A percentile compares a stretch with the other conserved stretches of the same genome.
Conservation (phyloP, 2,888 invertebrate genomes). For the Eristalis pertinax region DNA sequence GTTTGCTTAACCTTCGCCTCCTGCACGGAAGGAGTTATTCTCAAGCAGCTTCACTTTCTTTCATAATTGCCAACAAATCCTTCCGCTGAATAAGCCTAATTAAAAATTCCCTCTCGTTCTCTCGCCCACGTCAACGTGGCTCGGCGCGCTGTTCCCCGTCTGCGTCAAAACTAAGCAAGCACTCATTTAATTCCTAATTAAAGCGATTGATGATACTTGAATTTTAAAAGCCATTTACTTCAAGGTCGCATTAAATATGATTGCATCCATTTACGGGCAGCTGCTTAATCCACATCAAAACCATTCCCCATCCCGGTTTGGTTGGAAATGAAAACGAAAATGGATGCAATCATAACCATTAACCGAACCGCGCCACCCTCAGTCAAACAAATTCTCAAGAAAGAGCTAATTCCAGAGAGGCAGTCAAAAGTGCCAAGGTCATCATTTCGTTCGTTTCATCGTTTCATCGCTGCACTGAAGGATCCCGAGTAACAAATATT, state of each 20-base stretch:
- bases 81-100: conserved; percentile 34
- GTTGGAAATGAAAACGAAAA: conserved; percentile 3
- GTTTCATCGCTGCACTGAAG: conserved; percentile 2
- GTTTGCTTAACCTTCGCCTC: neutral
- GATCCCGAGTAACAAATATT: conserved; percentile 47
- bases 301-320: neutral
- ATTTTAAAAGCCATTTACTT: conserved; percentile 41
- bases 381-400: conserved; percentile 6
- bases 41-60: neutral
- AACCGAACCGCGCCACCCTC: neutral
- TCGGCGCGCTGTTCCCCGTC: no score
- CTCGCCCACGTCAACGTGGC: no score
- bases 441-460: neutral
- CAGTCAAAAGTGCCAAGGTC: conserved; percentile 46
- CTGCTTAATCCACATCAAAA: neutral
- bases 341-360: conserved; percentile 26
- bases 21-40: neutral
- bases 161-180: conserved; percentile 28
- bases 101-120: conserved; percentile 22
- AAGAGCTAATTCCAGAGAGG: neutral
- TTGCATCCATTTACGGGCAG: conserved; percentile 30
- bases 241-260: conserved; percentile 62
- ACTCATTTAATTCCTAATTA: conserved; percentile 58
- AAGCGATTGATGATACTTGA: conserved; percentile 58
- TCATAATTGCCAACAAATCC: neutral